These are phyloP conservation scores for Benthosema pterotum DNA, from an alignment of 2,797 vertebrate species.

Conservation along the genomic window DNA sequence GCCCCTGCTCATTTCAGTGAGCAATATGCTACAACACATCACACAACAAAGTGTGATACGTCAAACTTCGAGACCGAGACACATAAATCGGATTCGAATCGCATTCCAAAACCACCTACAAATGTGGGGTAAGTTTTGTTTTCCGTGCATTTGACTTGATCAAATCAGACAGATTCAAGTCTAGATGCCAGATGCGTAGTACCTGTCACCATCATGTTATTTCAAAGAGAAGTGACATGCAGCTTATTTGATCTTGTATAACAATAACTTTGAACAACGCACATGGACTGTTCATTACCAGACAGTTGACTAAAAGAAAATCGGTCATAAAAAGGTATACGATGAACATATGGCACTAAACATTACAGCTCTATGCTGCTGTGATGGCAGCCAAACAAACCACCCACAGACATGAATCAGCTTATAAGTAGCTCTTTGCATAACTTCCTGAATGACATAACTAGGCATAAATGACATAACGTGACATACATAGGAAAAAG, in stretches of 20 bases:
- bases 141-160: too few relatives aligned
- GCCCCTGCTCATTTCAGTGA: too few relatives aligned
- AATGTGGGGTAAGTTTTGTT: too few relatives aligned
- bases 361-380: not conserved
- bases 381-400: slow-evolving; percentile 14
- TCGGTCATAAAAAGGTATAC: not conserved
- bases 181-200: slow-evolving; percentile 1
- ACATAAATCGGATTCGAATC: too few relatives aligned
- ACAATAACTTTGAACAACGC: not conserved
- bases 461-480: slow-evolving; percentile 20
- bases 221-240: not conserved
- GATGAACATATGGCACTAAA: slow-evolving; percentile 8
- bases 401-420: slow-evolving; percentile 34
- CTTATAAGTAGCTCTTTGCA: slow-evolving; percentile 56
- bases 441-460: slow-evolving; percentile 61
- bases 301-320: not conserved
- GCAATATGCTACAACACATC: too few relatives aligned
- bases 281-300: too few relatives aligned
- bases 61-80: too few relatives aligned
- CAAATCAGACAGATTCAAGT: too few relatives aligned
- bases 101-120: too few relatives aligned
- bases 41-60: too few relatives aligned
- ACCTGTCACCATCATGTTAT: not conserved
- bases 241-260: too few relatives aligned
- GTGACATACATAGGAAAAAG: slow-evolving; percentile 4